A percentile compares a stretch with the other conserved stretches of the same genome.
Conservation (phyloP, 2,888 invertebrate species). For the Apotomis betuletana region DNA sequence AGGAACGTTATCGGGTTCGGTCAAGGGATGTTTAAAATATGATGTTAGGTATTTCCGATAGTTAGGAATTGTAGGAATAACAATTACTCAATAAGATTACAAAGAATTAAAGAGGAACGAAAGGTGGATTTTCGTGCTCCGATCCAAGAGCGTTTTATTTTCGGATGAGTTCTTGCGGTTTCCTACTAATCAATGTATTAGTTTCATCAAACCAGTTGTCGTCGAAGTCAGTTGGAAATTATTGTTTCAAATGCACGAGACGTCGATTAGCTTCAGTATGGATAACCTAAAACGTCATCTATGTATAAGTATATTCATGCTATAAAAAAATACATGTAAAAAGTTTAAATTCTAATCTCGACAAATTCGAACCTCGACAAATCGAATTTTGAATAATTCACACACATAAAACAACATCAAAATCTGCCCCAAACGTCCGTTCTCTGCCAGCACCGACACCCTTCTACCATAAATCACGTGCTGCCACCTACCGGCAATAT, state of each 20-base stretch:
- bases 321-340: neutral
- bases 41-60: slow-evolving; percentile 16
- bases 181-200: too few species aligned
- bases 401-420: slow-evolving; percentile 46
- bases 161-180: too few species aligned
- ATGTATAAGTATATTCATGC: too few species aligned
- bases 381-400: slow-evolving; percentile 43
- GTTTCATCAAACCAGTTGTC: too few species aligned
- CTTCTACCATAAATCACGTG: slow-evolving; percentile 78
- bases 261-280: too few species aligned
- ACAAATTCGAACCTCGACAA: slow-evolving; percentile 47
- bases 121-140: too few species aligned
- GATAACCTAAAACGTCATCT: too few species aligned
- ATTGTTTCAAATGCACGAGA: too few species aligned
- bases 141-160: too few species aligned
- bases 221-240: too few species aligned
- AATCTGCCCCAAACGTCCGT: slow-evolving; percentile 57
- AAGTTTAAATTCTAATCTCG: neutral
- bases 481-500: slow-evolving; percentile 80
- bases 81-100: neutral
- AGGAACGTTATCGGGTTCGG: slow-evolving; percentile 72
- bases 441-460: slow-evolving; percentile 57
- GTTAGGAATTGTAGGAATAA: slow-evolving; percentile 3
- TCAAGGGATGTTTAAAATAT: slow-evolving; percentile 42
- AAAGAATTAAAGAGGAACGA: too few species aligned